Evolutionary conservation across 2,888 invertebrate genomes (phyloP), one percentile per base, ranked within the genome.

Genomic region (Ormyrus nitidulus): DNA sequence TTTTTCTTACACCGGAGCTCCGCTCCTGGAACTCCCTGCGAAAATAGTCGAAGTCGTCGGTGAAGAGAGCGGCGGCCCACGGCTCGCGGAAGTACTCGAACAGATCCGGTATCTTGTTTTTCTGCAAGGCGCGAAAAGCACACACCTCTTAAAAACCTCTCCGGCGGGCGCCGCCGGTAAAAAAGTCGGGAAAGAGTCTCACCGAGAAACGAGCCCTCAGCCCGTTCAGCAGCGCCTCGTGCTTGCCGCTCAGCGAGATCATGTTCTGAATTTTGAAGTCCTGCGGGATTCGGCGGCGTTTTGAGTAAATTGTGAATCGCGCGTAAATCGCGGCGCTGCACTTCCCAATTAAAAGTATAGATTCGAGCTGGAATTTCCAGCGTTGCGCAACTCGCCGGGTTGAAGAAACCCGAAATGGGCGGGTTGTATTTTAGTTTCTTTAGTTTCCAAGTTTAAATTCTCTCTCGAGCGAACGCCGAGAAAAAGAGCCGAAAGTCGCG

Each of bases 171-270:
- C 34, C 34, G 34, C 34, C 34, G 34, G 34, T n/a, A 19, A 34
- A 34, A 4, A 34, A 34, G 34, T 34, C 34, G 34, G 4, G 34
- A 34, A 34, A 4, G 34, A 3, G 34, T 34, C 87, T 86, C 85
- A 92, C 93, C 90, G 93, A 91, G 88, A 92, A 95, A 77, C 95
- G 92, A 19, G 91, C 87, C 69, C 93, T 90, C 56, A 96, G 85
- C 85, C 95, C 94, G 89, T 96, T 94, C 80, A 96, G 92, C 85
- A 94, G 90, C 44, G 92, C 92, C 85, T 96, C 95, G 87, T 96
- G 96, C 83, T 94, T 93, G 0, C 95, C 96, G 88, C 94, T 96
- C 54, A 96, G 87, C 80, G 92, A 91, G 0, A 92, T 89, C 13
- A 95, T 85, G 81, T 94, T 93, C 54, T 92, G 92, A 0, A 92